Base-by-base conservation (phyloP, 2,888 invertebrate species). In the Molanna angustata region DNA sequence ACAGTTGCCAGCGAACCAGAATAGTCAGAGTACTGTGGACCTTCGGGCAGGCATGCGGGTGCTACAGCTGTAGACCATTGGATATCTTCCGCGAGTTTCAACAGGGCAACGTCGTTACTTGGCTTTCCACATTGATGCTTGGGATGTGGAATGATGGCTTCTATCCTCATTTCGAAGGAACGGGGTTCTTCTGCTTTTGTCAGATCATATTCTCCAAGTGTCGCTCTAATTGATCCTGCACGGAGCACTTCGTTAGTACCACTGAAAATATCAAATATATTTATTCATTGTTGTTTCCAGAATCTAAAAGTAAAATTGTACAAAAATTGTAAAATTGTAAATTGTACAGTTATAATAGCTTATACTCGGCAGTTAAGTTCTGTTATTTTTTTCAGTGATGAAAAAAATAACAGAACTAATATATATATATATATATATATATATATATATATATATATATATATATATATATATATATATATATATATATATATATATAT, bases 41-140 rank as follows among this genome's bases (percentile, higher is more conserved):
- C 74, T 47, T 75, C 69, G 0, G 89, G 87, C 2, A 94, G 73
- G 66, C 94, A 94, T 9, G 86, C 88, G 1, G 94, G 93, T 63
- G 82, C 78, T 9, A 89, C 79, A 50, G 78, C 78, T n/a, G 80
- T 77, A 6, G 83, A 81, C 85, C 88, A 92, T 31, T 68, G 66
- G 11, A 92, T 73, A 52, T 84, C 82, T 6, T 75, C 72, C 2
- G 69, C 70, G 16, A 92, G 73, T 66, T 87, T 84, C 37, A 94
- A 67, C 11, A 94, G 76, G 1, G 92, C 93, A 61, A 88, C 80
- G 64, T 90, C 86, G 64, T 85, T 78, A 52, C 68, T 69, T n/a
- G 78, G 76, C 62, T 74, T 76, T 43, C 73, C 77, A 64, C 85
- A 84, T 66, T 79, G 79, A 70, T 91, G 91, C 17, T 82, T 79